Evolutionary conservation across 2,888 invertebrate species (phyloP), one percentile per base, ranked within the genome.

Genomic region (Sarcophaga caerulescens): DNA sequence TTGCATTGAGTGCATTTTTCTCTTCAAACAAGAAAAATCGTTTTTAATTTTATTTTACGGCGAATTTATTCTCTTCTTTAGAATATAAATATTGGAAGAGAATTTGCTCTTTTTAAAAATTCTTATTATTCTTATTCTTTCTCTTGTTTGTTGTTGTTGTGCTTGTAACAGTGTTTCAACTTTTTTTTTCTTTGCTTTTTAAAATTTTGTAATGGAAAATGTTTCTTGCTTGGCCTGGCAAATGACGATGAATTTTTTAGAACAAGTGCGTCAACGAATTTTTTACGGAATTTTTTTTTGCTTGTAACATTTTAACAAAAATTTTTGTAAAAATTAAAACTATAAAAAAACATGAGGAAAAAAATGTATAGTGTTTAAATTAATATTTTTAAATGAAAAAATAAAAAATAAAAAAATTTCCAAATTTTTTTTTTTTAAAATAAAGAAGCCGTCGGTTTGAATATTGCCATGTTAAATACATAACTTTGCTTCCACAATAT

Each of bases 21-120:
- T 44, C 73, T 17, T 47, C 17, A 0, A 6, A 35, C 0, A 5
- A 6, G 0, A 0, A 6, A 35, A 35, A 35, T 6, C 14, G 1
- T 35, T 66, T 44, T 66, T 69, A 52, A 52, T 47, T 17, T 52
- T 21, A 47, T 44, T 23, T 44, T 78, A 45, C 81, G 86, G 86
- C 86, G 86, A 86, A 84, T 78, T 86, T 81, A 78, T 52, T 79
- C 75, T 86, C 23, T 71, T 57, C 25, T 35, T 3, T 2, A 45
- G 10, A 52, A 52, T 3, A 52, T 17, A 52, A 45, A 19, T 21
- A 66, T 68, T 74, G 11, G 0, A 21, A 76, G 69, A 47, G 65
- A 71, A 6, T 65, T 73, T 57, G 45, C 59, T 65, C 80, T 75
- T 45, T 52, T 52, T 17, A 52, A 14, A 52, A 14, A 12, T 52